phyloP scores from a whole-genome alignment of 2,888 invertebrate species.

The Tryphoninae sp. region DNA sequence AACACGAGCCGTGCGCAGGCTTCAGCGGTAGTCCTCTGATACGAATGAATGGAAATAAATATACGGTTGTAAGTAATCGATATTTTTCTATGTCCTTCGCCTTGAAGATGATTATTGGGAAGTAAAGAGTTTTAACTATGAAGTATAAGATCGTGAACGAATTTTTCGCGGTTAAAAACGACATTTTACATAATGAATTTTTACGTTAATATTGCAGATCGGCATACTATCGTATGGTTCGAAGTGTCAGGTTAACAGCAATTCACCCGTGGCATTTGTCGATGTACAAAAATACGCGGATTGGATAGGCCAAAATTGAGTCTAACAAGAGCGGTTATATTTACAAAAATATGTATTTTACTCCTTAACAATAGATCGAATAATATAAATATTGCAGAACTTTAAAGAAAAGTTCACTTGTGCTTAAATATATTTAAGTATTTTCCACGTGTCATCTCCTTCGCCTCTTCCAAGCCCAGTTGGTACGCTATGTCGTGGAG shows the following conservation, averaged over 20 bases:
- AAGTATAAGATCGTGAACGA: background rate
- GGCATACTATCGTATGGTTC: constrained; percentile 92
- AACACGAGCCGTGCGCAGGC: constrained; percentile 90
- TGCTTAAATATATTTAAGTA: constrained; percentile 92
- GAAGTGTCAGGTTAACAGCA: constrained; percentile 88
- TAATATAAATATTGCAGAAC: constrained; percentile 40
- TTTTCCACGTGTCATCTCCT: constrained; percentile 98
- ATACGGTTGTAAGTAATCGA: constrained; percentile 84
- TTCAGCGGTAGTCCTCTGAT: constrained; percentile 90
- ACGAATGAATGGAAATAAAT: constrained; percentile 84
- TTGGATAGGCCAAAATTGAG: constrained; percentile 88
- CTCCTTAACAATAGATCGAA: constrained; percentile 46
- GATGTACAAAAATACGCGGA: constrained; percentile 88
- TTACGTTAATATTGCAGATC: constrained; percentile 82
- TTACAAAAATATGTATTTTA: constrained; percentile 59
- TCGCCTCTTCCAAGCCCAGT: constrained; percentile 96
- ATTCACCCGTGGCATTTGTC: constrained; percentile 90
- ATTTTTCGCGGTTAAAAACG: constrained; percentile 23
- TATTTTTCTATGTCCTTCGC: background rate
- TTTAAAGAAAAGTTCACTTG: constrained; percentile 66
- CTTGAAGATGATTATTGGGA: background rate
- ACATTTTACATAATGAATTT: constrained; percentile 6
- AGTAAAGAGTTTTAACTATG: background rate
- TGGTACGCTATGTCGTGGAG: constrained; percentile 97
- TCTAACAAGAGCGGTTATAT: constrained; percentile 21